Percentiles rank a stretch among this genome's conserved stretches.
Conservation (phyloP, 2,113 vertebrate species). For the Helogale parvula region DNA sequence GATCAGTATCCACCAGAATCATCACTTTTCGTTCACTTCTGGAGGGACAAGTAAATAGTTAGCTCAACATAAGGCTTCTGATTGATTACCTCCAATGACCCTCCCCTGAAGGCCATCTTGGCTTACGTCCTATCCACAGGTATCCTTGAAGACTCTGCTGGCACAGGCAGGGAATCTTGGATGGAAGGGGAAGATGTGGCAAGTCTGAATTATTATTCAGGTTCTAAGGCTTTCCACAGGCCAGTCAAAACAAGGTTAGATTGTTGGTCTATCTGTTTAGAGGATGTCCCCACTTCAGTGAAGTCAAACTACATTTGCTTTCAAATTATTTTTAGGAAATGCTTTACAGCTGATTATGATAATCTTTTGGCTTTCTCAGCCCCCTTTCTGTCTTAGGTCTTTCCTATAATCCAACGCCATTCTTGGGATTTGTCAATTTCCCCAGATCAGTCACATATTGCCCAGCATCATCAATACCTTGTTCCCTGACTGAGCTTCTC, state of each 20-base stretch:
- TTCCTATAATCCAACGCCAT: not conserved
- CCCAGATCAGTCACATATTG: not conserved
- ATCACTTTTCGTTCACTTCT: no score
- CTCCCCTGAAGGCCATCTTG: not conserved
- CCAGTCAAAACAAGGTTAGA: not conserved
- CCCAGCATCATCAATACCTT: not conserved
- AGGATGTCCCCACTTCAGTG: not conserved
- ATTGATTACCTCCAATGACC: no score
- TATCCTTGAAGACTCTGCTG: not conserved
- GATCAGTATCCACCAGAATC: no score
- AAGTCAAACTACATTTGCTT: not conserved
- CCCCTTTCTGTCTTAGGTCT: not conserved
- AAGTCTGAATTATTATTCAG: not conserved
- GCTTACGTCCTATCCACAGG: not conserved
- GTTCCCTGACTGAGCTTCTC: not conserved
- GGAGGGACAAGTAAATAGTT: no score
- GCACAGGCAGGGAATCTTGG: not conserved
- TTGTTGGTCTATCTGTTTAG: not conserved
- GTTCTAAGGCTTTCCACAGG: not conserved
- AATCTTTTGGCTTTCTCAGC: not conserved
- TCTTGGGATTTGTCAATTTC: not conserved
- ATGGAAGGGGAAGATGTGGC: not conserved
- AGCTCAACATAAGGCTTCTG: no score
- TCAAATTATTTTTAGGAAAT: not conserved
- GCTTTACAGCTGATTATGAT: not conserved